phyloP scores from a whole-genome alignment of 2,888 invertebrate genomes.

The Drosophila pullipes region DNA sequence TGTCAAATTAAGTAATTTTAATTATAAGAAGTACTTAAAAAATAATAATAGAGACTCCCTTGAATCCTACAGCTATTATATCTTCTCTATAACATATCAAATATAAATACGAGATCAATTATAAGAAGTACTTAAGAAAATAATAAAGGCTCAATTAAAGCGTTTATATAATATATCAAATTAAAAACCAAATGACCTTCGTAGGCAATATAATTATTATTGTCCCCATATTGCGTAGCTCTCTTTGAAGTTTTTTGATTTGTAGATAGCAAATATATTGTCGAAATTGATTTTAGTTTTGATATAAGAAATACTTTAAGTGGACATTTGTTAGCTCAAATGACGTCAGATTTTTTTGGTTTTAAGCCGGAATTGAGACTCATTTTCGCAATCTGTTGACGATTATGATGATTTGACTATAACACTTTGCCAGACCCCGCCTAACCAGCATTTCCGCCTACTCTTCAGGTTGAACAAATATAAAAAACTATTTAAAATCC shows the following conservation, averaged over 20 bases:
- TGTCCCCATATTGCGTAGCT: not conserved
- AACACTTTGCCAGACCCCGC: not conserved
- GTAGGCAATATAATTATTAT: not conserved
- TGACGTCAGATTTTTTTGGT: not conserved
- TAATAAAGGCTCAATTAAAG: not conserved
- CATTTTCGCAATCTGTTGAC: not conserved
- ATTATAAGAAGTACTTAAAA: not conserved
- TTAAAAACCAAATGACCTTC: not conserved
- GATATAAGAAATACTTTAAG: not conserved
- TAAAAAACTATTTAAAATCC: conserved; percentile 4
- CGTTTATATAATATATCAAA: not conserved
- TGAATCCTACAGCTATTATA: not conserved
- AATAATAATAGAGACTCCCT: not conserved
- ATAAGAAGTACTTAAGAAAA: too few relatives aligned
- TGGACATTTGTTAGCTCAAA: not conserved
- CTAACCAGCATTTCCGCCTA: not conserved
- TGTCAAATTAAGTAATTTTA: not conserved
- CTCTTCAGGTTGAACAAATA: not conserved
- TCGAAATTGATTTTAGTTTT: not conserved
- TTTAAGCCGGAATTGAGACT: not conserved
- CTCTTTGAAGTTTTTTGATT: not conserved
- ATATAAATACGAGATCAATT: not conserved
- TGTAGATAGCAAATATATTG: not conserved
- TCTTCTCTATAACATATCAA: not conserved
- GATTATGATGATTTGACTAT: not conserved